Conservation (phyloP, 2,113 vertebrate genomes). For the Gambusia holbrooki region DNA sequence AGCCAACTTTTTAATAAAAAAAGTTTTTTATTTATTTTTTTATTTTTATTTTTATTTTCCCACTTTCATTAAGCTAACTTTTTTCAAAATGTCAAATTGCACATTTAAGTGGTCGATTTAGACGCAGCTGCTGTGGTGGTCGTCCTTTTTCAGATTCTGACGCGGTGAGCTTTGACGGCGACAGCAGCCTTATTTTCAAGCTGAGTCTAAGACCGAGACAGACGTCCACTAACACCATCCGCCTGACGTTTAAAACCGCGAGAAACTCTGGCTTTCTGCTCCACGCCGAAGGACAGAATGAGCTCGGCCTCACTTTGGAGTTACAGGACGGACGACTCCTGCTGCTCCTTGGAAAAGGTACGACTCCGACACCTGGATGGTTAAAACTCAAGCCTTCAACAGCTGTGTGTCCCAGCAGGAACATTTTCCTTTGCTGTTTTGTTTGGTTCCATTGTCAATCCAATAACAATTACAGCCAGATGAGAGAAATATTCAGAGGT, state of each 20-base stretch:
- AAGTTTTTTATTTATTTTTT: no score
- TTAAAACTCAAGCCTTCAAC: background rate
- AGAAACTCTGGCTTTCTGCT: constrained; percentile 60
- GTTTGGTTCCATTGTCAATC: background rate
- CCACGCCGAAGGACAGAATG: constrained; percentile 25
- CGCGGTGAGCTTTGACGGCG: constrained; percentile 50
- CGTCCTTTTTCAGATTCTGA: constrained; percentile 43
- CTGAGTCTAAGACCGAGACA: constrained; percentile 28
- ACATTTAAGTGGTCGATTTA: no score
- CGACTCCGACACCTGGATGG: rapidly evolving
- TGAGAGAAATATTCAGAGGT: background rate
- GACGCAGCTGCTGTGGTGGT: background rate
- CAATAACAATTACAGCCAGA: background rate
- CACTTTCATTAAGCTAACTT: no score
- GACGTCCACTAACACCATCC: constrained; percentile 33
- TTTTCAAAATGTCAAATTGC: no score
- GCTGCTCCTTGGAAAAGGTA: constrained; percentile 59
- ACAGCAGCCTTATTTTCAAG: constrained; percentile 54
- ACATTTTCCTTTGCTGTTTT: background rate
- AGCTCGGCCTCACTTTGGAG: constrained; percentile 53
- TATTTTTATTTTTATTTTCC: no score
- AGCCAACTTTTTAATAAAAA: no score
- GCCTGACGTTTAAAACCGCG: constrained; percentile 59
- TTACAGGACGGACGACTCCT: constrained; percentile 56
- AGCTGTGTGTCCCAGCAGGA: background rate